Conservation (phyloP, 2,888 invertebrate genomes). For the Chrysopilus asiliformis region DNA sequence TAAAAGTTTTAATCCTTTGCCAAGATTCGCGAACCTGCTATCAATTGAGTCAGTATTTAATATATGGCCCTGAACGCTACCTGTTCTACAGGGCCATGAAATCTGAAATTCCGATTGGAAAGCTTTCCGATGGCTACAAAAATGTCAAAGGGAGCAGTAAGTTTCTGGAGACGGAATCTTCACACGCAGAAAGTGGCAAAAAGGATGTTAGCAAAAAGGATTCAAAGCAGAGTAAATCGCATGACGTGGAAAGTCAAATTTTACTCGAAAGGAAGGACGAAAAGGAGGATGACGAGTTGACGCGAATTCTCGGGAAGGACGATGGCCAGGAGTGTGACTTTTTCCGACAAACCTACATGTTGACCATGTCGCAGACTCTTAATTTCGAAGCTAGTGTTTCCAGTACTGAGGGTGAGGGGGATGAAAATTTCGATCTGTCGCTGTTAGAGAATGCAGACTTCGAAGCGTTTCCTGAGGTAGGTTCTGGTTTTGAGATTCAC, state of each 20-base stretch:
- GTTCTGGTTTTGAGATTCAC: not conserved
- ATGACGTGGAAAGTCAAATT: conserved; percentile 9
- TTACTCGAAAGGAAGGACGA: conserved; percentile 16
- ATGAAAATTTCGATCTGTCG: conserved; percentile 16
- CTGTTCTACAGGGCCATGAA: conserved; percentile 48
- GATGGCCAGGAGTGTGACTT: conserved; percentile 33
- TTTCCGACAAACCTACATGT: conserved; percentile 51
- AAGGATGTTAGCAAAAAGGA: too few species aligned
- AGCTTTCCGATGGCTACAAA: conserved; percentile 41
- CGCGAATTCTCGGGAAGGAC: conserved; percentile 24
- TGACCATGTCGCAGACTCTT: conserved; percentile 51
- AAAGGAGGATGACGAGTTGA: conserved; percentile 23
- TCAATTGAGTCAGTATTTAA: conserved; percentile 60
- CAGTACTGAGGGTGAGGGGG: conserved; percentile 9
- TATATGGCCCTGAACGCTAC: conserved; percentile 49
- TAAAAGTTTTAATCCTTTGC: conserved; percentile 70
- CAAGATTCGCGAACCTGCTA: conserved; percentile 70
- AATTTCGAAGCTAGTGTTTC: conserved; percentile 3
- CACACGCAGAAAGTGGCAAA: not conserved
- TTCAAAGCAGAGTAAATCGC: conserved; percentile 1
- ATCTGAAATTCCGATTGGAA: conserved; percentile 43
- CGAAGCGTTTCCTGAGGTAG: conserved; percentile 50
- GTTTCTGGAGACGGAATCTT: not conserved
- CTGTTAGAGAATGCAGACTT: conserved; percentile 36
- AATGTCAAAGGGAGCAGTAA: conserved; percentile 11